A percentile compares a stretch with the other conserved stretches of the same genome.
These are phyloP conservation scores for Scytalopus superciliaris DNA, from an alignment of 2,113 vertebrate genomes.

Conservation along the genomic window DNA sequence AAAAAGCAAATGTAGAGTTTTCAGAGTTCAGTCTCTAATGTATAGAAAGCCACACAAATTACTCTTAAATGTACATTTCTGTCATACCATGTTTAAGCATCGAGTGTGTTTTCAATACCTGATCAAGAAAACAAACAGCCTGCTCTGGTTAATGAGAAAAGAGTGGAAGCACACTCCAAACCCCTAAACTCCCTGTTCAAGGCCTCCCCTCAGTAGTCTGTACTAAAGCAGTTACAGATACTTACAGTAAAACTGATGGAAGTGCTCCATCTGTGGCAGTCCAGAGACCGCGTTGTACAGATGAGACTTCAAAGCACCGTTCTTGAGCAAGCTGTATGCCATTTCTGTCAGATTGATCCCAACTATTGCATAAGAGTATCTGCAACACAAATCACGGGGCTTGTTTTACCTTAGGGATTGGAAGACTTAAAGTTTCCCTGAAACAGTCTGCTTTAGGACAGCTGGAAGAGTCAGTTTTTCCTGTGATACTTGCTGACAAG, in stretches of 20 bases:
- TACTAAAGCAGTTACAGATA: neutral
- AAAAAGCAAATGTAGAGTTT: neutral
- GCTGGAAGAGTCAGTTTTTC: neutral
- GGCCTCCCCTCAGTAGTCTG: fast-evolving
- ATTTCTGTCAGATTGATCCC: constrained; percentile 98
- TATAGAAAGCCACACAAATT: neutral
- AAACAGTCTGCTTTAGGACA: neutral
- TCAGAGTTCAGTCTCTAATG: neutral
- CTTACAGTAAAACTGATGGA: constrained; percentile 97
- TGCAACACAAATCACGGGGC: constrained; percentile 59
- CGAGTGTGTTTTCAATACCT: neutral
- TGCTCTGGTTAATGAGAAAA: neutral
- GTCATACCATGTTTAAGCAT: neutral
- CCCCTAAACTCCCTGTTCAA: fast-evolving
- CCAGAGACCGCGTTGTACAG: constrained; percentile 88
- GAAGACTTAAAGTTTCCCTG: neutral
- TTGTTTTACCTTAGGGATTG: neutral
- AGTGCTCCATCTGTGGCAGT: constrained; percentile 82
- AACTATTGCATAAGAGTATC: constrained; percentile 98
- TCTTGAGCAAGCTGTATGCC: constrained; percentile 94
- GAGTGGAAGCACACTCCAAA: neutral
- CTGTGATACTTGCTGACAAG: neutral
- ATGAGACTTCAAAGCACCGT: constrained; percentile 86
- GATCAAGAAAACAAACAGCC: neutral
- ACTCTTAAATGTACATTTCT: neutral